Conservation (phyloP, 2,113 vertebrate species). For the Scomber colias region DNA sequence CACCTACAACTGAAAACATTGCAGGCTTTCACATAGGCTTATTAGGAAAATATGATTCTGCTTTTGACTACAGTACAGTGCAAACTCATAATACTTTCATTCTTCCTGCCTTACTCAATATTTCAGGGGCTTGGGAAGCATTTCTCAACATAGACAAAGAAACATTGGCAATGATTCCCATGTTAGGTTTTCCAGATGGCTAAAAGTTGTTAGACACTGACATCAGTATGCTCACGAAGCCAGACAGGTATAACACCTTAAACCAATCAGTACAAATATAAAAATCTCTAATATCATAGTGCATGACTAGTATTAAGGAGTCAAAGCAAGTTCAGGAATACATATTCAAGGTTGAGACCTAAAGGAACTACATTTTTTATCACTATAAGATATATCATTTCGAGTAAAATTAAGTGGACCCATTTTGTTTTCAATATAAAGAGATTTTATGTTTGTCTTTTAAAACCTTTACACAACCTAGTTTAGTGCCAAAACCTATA, state of each 20-base stretch:
- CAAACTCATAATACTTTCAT: slow-evolving; percentile 9
- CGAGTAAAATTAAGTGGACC: background rate
- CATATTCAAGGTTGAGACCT: background rate
- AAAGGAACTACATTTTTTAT: background rate
- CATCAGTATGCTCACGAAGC: background rate
- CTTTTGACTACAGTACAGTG: background rate
- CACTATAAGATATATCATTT: too few species aligned
- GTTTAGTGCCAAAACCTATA: background rate
- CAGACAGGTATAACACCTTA: background rate
- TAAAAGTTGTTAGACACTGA: background rate
- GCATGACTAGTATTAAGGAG: background rate
- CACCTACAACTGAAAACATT: slow-evolving; percentile 13
- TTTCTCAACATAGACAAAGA: background rate
- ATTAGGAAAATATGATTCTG: slow-evolving; percentile 24
- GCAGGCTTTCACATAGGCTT: background rate
- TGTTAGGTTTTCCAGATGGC: slow-evolving; percentile 5
- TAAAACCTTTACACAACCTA: slow-evolving; percentile 12
- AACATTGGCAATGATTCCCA: background rate
- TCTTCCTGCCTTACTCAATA: background rate
- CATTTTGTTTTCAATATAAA: background rate
- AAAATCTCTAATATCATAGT: background rate
- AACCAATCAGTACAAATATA: background rate
- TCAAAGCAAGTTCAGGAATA: slow-evolving; percentile 1
- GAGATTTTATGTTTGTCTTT: background rate
- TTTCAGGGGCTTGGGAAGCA: background rate